These are phyloP conservation scores for Pseudotriccus pelzelni DNA, from an alignment of 2,797 vertebrate species.

Conservation along the genomic window DNA sequence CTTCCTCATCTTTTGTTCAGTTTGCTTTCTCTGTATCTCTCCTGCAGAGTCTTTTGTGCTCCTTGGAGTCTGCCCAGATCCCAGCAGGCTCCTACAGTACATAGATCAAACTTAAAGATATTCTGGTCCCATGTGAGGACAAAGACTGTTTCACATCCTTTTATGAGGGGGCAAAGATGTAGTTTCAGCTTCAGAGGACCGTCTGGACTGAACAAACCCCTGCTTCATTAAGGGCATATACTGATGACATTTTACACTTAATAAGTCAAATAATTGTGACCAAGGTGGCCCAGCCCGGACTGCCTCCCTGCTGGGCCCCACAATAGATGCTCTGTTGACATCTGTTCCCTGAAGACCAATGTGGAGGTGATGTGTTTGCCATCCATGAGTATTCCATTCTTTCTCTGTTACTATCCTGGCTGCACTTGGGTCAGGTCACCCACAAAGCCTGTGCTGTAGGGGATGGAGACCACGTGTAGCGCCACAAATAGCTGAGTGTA, in stretches of 20 bases:
- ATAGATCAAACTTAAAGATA: background rate
- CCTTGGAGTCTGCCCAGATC: background rate
- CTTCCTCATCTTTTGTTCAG: background rate
- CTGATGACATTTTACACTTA: background rate
- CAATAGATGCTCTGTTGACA: background rate
- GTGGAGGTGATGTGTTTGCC: background rate
- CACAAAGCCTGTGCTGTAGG: background rate
- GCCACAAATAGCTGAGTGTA: background rate
- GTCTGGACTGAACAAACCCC: background rate
- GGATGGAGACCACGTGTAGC: rapidly evolving
- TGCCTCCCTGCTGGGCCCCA: background rate
- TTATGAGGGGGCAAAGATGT: rapidly evolving
- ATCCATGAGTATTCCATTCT: background rate
- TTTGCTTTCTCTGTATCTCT: background rate
- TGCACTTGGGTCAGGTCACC: background rate
- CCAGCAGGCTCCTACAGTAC: background rate
- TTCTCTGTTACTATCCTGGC: background rate
- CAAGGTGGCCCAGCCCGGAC: background rate
- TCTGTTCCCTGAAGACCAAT: background rate
- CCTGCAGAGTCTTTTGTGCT: background rate
- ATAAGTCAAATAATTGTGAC: background rate
- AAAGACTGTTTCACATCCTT: background rate
- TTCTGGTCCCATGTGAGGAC: background rate
- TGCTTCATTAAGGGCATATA: background rate
- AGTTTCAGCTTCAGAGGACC: background rate